These are phyloP conservation scores for Montifringilla adamsi DNA, from an alignment of 2,113 vertebrate species.

Conservation along the genomic window DNA sequence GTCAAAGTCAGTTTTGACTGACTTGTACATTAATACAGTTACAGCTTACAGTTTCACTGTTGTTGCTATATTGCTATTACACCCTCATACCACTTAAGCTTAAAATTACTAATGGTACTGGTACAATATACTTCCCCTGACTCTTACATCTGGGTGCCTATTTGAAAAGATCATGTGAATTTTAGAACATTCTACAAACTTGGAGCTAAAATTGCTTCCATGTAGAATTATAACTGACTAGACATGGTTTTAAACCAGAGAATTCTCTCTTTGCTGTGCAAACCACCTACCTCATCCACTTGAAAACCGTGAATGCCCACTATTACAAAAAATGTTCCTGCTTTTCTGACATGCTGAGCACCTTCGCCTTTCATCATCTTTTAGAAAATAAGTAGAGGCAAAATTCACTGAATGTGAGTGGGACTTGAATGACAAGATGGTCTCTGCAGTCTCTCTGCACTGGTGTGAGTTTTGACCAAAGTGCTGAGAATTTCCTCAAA, in stretches of 20 bases:
- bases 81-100: background rate
- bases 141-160: background rate
- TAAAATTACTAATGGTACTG: background rate
- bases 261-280: background rate
- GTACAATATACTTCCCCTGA: background rate
- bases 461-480: background rate
- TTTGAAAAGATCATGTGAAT: background rate
- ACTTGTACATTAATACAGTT: background rate
- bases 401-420: background rate
- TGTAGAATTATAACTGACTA: background rate
- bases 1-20: background rate
- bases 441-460: background rate
- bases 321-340: background rate
- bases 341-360: background rate
- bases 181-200: background rate
- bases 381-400: background rate
- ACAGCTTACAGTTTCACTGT: background rate
- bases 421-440: background rate
- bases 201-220: background rate
- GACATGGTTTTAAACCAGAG: background rate
- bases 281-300: background rate
- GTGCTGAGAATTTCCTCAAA: background rate
- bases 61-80: background rate
- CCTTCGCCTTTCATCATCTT: background rate
- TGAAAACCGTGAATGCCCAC: background rate